Conservation (phyloP, 2,797 vertebrate genomes). For the Sebastes matsubarae region DNA sequence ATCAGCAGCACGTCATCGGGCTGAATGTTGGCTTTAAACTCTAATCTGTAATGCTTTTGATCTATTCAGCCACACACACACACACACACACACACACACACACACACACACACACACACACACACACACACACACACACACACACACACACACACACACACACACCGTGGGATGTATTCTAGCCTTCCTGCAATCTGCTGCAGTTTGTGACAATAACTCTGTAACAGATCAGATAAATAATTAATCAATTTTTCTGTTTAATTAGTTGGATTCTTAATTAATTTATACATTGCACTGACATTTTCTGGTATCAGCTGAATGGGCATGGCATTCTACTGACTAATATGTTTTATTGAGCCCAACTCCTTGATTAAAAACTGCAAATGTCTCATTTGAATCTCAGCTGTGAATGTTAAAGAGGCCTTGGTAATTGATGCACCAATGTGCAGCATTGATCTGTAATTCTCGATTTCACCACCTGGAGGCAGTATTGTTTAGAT, state of each 20-base stretch:
- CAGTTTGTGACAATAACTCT: neutral
- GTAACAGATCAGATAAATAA: neutral
- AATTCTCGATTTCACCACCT: conserved; percentile 33
- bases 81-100: no score
- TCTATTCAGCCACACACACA: neutral
- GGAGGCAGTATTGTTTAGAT: conserved; percentile 41
- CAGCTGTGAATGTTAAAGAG: neutral
- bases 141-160: neutral
- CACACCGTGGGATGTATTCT: conserved; percentile 4
- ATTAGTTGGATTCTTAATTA: conserved; percentile 9
- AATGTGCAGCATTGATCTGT: neutral
- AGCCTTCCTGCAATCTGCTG: neutral
- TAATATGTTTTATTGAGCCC: neutral
- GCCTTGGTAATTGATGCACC: neutral
- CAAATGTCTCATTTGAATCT: conserved; percentile 34
- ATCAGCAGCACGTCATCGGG: conserved; percentile 35
- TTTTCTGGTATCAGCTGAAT: neutral
- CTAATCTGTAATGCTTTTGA: conserved; percentile 19
- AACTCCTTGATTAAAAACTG: conserved; percentile 1
- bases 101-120: no score
- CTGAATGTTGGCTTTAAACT: conserved; percentile 10
- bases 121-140: neutral
- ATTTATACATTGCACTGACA: neutral
- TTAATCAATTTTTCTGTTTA: neutral
- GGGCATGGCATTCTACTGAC: neutral